Percentiles rank a stretch among this genome's conserved stretches.
phyloP scores from a whole-genome alignment of 2,113 vertebrate species.

The Eubucco bourcierii region DNA sequence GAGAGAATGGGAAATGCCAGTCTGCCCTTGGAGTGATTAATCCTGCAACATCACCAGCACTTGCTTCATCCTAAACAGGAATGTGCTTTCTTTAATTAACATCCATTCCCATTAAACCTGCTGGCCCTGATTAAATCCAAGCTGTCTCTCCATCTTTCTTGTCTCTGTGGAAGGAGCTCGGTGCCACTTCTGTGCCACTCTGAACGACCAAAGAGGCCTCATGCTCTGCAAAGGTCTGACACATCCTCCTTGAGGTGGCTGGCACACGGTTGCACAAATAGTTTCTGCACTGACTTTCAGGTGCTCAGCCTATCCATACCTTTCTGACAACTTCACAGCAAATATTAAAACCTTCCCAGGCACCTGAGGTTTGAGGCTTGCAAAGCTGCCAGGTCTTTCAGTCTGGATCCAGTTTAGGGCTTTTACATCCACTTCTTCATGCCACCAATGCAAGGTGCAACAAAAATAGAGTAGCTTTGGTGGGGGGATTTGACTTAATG shows the following conservation, averaged over 20 bases:
- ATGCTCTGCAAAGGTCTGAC: not conserved
- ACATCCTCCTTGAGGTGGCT: not conserved
- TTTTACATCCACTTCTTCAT: not conserved
- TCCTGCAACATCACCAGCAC: not conserved
- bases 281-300: not conserved
- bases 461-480: not conserved
- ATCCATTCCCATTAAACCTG: not conserved
- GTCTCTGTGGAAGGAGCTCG: not conserved
- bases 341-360: not conserved
- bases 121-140: not conserved
- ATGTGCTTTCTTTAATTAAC: constrained; percentile 7
- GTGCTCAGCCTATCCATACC: not conserved
- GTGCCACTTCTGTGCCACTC: not conserved
- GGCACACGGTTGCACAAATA: not conserved
- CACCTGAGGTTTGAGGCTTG: not conserved
- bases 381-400: not conserved
- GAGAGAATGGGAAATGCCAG: constrained; percentile 43
- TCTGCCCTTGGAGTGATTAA: constrained; percentile 27
- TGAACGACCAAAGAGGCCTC: not conserved
- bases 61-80: not conserved
- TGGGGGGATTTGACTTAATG: too few species aligned
- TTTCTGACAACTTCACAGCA: not conserved
- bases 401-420: not conserved
- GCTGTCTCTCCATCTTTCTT: not conserved
- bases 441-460: fast-evolving